A percentile compares a stretch with the other conserved stretches of the same genome.
Conservation (phyloP, 2,888 invertebrate genomes). For the Polydrusus tereticollis region DNA sequence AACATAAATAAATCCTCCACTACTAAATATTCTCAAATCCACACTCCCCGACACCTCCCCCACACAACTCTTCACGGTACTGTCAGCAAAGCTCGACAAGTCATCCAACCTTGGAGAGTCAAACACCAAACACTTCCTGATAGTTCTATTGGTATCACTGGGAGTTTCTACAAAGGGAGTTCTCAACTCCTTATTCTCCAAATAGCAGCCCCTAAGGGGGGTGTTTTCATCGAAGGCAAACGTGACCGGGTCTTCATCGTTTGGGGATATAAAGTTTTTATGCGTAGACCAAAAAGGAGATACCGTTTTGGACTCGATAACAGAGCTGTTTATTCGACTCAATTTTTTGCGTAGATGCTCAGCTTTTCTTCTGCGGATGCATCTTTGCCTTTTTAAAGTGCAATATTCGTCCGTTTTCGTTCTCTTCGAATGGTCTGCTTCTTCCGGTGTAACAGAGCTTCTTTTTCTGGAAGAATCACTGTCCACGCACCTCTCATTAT, state of each 20-base stretch:
- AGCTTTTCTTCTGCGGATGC: slow-evolving; percentile 69
- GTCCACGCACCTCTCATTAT: slow-evolving; percentile 64
- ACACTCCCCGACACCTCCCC: slow-evolving; percentile 63
- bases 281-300: slow-evolving; percentile 48
- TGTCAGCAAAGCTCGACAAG: slow-evolving; percentile 55
- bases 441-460: slow-evolving; percentile 46
- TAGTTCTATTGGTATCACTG: slow-evolving; percentile 53
- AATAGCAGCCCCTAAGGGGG: slow-evolving; percentile 54
- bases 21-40: slow-evolving; percentile 64
- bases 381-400: slow-evolving; percentile 71
- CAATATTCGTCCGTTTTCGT: slow-evolving; percentile 55
- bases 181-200: slow-evolving; percentile 53
- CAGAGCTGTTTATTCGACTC: slow-evolving; percentile 45
- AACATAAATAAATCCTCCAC: slow-evolving; percentile 62
- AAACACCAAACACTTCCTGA: slow-evolving; percentile 66
- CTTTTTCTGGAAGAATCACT: slow-evolving; percentile 54
- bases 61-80: slow-evolving; percentile 51
- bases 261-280: slow-evolving; percentile 30
- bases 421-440: slow-evolving; percentile 52
- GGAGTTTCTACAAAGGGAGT: slow-evolving; percentile 42
- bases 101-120: slow-evolving; percentile 60
- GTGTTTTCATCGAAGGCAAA: slow-evolving; percentile 29
- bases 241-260: slow-evolving; percentile 34
- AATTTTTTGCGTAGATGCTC: slow-evolving; percentile 48
- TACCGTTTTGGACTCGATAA: slow-evolving; percentile 46